Percentiles rank a stretch among this genome's conserved stretches.
These are phyloP conservation scores for Bos indicus DNA, from an alignment of 2,113 vertebrate species.

Conservation along the genomic window DNA sequence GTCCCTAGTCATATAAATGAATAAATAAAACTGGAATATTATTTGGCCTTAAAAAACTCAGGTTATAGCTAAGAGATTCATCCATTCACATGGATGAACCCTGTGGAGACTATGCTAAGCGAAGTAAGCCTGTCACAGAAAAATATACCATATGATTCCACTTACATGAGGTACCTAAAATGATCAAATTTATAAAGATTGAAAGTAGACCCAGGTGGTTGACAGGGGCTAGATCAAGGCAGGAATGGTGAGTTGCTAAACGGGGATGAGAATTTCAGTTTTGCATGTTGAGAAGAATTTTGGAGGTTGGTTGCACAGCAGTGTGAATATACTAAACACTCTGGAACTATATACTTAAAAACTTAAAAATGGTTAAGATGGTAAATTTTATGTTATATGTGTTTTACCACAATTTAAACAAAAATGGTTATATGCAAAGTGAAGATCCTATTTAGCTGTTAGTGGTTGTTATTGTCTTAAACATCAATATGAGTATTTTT, in stretches of 20 bases:
- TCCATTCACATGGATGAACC: neutral
- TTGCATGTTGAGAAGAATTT: too few relatives aligned
- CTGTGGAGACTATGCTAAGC: neutral
- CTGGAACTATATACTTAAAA: too few relatives aligned
- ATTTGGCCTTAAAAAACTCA: neutral
- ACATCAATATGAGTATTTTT: neutral
- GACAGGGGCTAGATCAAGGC: too few relatives aligned
- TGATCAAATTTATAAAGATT: too few relatives aligned
- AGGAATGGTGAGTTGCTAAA: too few relatives aligned
- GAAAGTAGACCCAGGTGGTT: too few relatives aligned
- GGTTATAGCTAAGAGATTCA: neutral
- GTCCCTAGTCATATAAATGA: neutral
- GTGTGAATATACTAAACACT: too few relatives aligned
- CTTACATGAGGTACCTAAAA: neutral
- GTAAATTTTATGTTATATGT: neutral
- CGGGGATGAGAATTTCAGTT: too few relatives aligned
- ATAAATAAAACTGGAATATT: neutral
- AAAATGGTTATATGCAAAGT: neutral
- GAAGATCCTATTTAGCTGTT: neutral
- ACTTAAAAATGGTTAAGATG: neutral
- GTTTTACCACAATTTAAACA: neutral
- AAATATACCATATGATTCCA: neutral
- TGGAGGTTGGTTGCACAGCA: too few relatives aligned
- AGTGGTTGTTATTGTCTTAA: neutral
- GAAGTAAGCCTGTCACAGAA: neutral